Evolutionary conservation across 2,797 vertebrate genomes (phyloP), one percentile per base, ranked within the genome.

Genomic region (Botia almorhae): DNA sequence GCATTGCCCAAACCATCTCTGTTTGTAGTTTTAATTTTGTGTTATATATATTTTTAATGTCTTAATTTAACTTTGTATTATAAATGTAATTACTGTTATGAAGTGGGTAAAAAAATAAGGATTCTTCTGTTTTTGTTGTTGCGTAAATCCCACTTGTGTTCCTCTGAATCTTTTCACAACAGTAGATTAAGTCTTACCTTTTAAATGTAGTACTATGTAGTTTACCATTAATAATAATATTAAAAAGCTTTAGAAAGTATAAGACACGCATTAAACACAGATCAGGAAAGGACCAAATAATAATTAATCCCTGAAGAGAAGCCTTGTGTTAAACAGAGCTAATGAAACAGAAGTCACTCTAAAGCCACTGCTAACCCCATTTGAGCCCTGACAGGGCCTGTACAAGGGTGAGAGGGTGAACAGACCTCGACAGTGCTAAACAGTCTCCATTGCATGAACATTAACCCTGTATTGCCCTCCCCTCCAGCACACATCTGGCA

Each of bases 381-480:
- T 73, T 68, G 21, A 71, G 63, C 51, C 80, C 86, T 78, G 71
- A 78, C 81, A 69, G 86, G 80, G 87, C 87, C 87, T 63, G 88
- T 88, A 87, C 85, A 88, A 89, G 86, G 78, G 81, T 61, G 82
- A 88, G 76, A 84, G 85, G 83, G 81, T 82, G 86, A 21, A 74
- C 3, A 17, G 89, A 88, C 89, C 86, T 90, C 87, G 83, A 87
- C 90, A 85, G 90, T 86, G 91, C 83, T 84, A 87, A 91, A 90
- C 91, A 92, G 90, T 85, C 87, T 88, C 83, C 29, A 69, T 71
- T 83, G 87, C 85, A 85, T 64, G 89, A 84, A 89, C 86, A 91
- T 93, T 93, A 93, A 93, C 92, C 93, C 91, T 81, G 87, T 82
- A 86, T 81, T 81, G 83, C 85, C 36, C 88, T 85, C 86, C 89